Evolutionary conservation across 2,888 invertebrate genomes (phyloP), one percentile per base, ranked within the genome.

Genomic region (Tetragonisca angustula): DNA sequence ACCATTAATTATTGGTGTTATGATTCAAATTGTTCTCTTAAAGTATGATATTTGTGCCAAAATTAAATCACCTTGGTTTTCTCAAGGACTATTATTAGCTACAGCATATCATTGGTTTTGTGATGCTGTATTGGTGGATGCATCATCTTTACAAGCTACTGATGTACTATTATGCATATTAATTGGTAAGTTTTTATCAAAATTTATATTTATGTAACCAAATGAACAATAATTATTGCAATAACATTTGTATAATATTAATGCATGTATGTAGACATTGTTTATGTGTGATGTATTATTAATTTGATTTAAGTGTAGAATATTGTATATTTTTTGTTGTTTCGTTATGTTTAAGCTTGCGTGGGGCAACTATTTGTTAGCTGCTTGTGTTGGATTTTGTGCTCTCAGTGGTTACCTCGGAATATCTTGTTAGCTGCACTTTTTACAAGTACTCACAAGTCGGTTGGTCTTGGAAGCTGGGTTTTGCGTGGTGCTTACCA

Each of bases 41-140:
- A 90, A 85, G 62, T 85, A 62, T 79, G 84, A 84, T 76, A 81
- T 78, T 72, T 87, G 83, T 70, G 82, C 84, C 15, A 87, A 85
- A 62, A 71, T 86, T 50, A 87, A 88, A 74, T 92, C 92, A 0
- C 89, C 87, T 4, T 93, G 93, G 94, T 90, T 94, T 78, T 91
- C 94, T 2, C 91, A 91, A 74, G 87, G 86, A 19, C 82, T 93
- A 24, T 79, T 94, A 21, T 86, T 94, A 54, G 74, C 93, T 19
- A 94, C 92, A 54, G 92, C 94, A 0, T 94, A 93, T 84, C 93
- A 94, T 77, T 93, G 94, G 91, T 94, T 94, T 84, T 94, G 93
- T 75, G 94, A 94, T 76, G 94, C 94, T 21, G 87, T 94, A 75
- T 92, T 93, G 50, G 91, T 92, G 15, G 94, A 94, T 62, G 92